These are phyloP conservation scores for Megalurothrips usitatus DNA, from an alignment of 2,888 invertebrate species.

Conservation along the genomic window DNA sequence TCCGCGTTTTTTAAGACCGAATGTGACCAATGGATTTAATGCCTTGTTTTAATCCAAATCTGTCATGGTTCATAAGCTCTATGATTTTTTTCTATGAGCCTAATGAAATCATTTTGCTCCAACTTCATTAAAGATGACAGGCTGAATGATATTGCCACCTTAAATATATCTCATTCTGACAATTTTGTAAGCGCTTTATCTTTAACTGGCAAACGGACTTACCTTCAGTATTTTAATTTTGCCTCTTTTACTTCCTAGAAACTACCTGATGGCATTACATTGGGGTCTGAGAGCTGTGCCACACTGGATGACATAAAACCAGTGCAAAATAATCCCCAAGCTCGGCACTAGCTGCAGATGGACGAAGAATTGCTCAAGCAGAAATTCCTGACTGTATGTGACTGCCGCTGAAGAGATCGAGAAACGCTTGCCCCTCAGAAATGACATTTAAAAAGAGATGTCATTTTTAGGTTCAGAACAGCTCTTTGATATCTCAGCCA, in stretches of 20 bases:
- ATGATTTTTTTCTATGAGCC: not conserved
- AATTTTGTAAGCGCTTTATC: not conserved
- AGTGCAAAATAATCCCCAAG: not conserved
- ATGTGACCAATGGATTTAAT: not conserved
- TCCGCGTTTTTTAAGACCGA: not conserved
- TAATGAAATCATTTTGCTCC: not conserved
- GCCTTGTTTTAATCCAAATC: not conserved
- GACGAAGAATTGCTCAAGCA: not conserved
- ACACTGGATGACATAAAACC: not conserved
- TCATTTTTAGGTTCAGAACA: not conserved
- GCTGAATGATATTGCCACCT: not conserved
- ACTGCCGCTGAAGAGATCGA: not conserved
- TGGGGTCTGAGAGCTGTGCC: not conserved
- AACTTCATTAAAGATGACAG: not conserved
- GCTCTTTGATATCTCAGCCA: not conserved
- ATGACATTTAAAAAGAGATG: not conserved
- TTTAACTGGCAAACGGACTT: not conserved
- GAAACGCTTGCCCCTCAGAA: not conserved
- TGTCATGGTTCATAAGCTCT: not conserved
- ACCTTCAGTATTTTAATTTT: not conserved
- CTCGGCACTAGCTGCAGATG: not conserved
- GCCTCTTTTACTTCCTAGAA: not conserved
- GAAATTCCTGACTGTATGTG: not conserved
- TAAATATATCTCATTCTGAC: not conserved
- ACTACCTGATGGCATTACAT: not conserved